These are phyloP conservation scores for Athene cunicularia DNA, from an alignment of 2,113 vertebrate genomes.

Conservation along the genomic window DNA sequence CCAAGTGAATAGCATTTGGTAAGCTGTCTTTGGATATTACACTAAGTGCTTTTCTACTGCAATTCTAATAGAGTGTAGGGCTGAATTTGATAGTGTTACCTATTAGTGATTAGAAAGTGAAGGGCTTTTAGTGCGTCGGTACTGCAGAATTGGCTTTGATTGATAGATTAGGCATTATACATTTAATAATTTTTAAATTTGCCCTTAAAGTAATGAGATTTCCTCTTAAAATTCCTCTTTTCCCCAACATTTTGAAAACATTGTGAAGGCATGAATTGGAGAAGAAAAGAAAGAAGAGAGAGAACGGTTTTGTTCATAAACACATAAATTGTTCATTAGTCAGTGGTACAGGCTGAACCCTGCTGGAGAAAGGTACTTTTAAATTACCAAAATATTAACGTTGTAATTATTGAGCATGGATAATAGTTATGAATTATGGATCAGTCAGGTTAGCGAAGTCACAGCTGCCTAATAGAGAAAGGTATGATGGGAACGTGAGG, in stretches of 20 bases:
- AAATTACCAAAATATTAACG: slow-evolving; percentile 49
- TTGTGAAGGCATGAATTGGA: neutral
- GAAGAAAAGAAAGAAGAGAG: neutral
- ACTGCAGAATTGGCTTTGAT: neutral
- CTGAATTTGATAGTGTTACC: slow-evolving; percentile 39
- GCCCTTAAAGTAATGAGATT: neutral
- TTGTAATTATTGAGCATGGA: slow-evolving; percentile 21
- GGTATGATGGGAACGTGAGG: neutral
- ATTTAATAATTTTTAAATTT: neutral
- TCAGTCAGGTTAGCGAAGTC: slow-evolving; percentile 24
- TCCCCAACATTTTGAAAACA: neutral
- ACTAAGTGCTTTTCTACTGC: slow-evolving; percentile 27
- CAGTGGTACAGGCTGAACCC: neutral
- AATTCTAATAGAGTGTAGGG: neutral
- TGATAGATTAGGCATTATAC: neutral
- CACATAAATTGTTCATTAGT: neutral
- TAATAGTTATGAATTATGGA: slow-evolving; percentile 50
- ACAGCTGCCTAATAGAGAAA: neutral
- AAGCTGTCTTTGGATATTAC: slow-evolving; percentile 15
- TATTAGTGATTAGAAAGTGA: neutral
- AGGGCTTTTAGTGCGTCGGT: neutral
- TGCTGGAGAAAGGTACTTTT: neutral
- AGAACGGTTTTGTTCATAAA: neutral
- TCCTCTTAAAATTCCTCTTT: neutral
- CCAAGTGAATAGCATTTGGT: neutral